Evolutionary conservation across 2,888 invertebrate species (phyloP), one percentile per base, ranked within the genome.

Genomic region (Mallateleia sp.): DNA sequence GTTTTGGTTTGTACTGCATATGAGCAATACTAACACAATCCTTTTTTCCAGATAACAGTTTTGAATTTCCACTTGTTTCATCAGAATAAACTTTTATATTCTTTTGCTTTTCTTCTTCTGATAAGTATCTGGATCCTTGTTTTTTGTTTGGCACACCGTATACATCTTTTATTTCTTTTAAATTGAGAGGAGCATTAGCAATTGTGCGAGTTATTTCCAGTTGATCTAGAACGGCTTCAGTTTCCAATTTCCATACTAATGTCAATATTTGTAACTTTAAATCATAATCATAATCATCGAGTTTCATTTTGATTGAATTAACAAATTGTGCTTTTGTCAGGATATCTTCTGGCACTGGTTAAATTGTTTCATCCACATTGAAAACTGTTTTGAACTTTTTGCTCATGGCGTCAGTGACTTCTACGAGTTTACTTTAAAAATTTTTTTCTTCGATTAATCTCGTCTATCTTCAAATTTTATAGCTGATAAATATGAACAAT

Each of bases 51-150:
- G 60, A 2, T 20, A 64, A 45, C 64, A 64, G 42, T 25, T 64
- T 45, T 14, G 64, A 64, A 64, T 64, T 64, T 20, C 64, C 45
- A 24, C 14, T 64, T 8, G 45, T 64, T 64, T 64, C 64, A 24
- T 64, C 45, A n/a, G 24, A 20, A 32, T 28, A 66, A 18, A 47
- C 47, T 18, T 45, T 18, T n/a, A 66, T 66, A 8, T 47, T 18
- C 28, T 66, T 66, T 15, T 25, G 24, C 20, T 50, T 66, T 45
- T 24, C 45, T 64, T 64, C 45, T 45, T 64, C 64, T 18, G 64
- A 24, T 11, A 64, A 6, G 3, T 1, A 5, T 3, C 6, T 64
- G 24, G 24, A n/a, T n/a, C 64, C 64, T 11, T 5, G 5, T 25
- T 54, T 54, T 54, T 54, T 25, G 6, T 54, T 15, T 25, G 25